Conservation (phyloP, 2,113 vertebrate genomes). For the Turdus rufiventris region DNA sequence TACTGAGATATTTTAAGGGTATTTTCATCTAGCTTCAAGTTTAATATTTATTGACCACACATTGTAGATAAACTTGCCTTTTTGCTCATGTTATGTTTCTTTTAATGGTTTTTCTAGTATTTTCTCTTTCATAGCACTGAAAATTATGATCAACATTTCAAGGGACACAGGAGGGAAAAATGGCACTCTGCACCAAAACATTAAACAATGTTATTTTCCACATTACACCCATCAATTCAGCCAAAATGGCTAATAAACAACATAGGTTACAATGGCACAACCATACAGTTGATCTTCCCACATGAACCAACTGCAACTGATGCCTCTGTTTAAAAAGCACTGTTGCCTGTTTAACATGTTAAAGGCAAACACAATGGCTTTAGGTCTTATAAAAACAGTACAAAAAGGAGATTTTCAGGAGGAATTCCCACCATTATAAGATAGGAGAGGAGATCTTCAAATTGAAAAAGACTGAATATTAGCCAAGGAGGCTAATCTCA, state of each 20-base stretch:
- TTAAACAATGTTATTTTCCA: background rate
- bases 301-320: background rate
- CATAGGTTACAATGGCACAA: background rate
- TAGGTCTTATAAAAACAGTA: background rate
- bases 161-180: background rate
- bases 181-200: background rate
- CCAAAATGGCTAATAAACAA: background rate
- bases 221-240: background rate
- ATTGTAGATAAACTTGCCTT: background rate
- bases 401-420: background rate
- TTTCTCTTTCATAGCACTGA: background rate
- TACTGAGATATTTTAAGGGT: background rate
- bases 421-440: background rate
- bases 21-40: background rate
- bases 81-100: background rate
- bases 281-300: background rate
- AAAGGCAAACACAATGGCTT: background rate
- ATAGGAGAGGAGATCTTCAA: background rate
- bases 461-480: background rate
- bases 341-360: background rate
- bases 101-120: background rate
- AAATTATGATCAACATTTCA: background rate
- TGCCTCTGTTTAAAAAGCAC: background rate
- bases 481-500: background rate
- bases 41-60: background rate